Percentiles rank a stretch among this genome's conserved stretches.
phyloP scores from a whole-genome alignment of 30 jellyfish, hydroid and myxozoan species.

The Catostylus mosaicus region DNA sequence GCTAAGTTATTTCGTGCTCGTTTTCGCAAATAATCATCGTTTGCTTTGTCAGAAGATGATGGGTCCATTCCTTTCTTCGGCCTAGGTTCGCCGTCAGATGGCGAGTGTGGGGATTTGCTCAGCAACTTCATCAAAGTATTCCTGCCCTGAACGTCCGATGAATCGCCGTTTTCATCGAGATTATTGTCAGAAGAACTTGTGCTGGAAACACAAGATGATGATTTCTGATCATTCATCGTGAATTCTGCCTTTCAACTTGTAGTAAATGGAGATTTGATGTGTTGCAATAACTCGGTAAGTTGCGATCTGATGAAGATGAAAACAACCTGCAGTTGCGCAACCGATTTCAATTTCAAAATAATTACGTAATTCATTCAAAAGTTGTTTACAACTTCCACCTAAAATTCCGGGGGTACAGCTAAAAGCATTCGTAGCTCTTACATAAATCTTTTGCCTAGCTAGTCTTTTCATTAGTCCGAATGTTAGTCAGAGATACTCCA shows the following conservation, averaged over 20 bases:
- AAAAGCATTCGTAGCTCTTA: too few species aligned
- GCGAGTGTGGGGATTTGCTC: background rate
- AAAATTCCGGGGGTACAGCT: constrained; percentile 23
- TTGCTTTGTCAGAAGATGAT: constrained; percentile 38
- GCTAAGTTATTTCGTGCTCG: constrained; percentile 94
- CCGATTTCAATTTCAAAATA: constrained; percentile 22
- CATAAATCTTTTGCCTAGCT: too few species aligned
- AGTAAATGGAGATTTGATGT: background rate
- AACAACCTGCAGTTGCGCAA: constrained; percentile 71
- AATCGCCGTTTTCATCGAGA: background rate
- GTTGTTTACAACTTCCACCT: constrained; percentile 46
- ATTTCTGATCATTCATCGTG: constrained; percentile 16
- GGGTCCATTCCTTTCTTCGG: constrained; percentile 5
- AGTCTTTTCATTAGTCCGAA: too few species aligned
- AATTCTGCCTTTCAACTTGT: background rate
- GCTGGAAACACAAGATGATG: constrained; percentile 31
- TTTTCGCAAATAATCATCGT: constrained; percentile 80
- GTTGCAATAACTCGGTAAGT: constrained; percentile 49
- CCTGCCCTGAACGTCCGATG: background rate
- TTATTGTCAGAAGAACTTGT: constrained; percentile 24
- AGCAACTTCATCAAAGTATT: constrained; percentile 19
- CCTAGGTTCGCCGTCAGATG: constrained; percentile 2
- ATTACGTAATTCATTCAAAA: constrained; percentile 72
- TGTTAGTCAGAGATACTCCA: too few species aligned
- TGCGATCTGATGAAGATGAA: background rate